phyloP scores from a whole-genome alignment of 2,888 invertebrate genomes.

The Chromoteleia sp. region DNA sequence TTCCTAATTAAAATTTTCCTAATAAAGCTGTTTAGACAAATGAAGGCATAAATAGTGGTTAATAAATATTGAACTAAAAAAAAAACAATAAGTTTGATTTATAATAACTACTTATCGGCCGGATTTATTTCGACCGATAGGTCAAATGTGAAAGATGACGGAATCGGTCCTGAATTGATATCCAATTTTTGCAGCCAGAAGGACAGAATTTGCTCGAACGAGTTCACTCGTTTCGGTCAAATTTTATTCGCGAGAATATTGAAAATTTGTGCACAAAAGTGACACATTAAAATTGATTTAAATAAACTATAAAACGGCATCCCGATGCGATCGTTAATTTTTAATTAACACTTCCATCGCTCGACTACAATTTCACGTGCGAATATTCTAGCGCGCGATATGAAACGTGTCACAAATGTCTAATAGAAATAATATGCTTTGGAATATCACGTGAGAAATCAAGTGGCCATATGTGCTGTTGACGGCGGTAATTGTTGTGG shows the following conservation, averaged over 20 bases:
- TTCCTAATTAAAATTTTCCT: too few species aligned
- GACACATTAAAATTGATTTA: constrained; percentile 22
- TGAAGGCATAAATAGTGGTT: too few species aligned
- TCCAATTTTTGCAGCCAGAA: not conserved
- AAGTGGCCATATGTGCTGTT: constrained; percentile 61
- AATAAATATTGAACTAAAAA: too few species aligned
- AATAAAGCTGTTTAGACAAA: too few species aligned
- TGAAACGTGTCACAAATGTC: constrained; percentile 65
- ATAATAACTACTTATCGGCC: too few species aligned
- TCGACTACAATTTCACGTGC: constrained; percentile 22
- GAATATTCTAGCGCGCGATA: constrained; percentile 44
- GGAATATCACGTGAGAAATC: constrained; percentile 65
- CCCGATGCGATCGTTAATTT: constrained; percentile 29
- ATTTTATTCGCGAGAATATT: constrained; percentile 8
- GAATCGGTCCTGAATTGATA: constrained; percentile 2
- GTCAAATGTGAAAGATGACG: not conserved
- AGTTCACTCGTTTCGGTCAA: constrained; percentile 14
- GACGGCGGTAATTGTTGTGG: constrained; percentile 61
- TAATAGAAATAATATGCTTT: constrained; percentile 66
- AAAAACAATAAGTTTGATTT: too few species aligned
- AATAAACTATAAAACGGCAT: constrained; percentile 11
- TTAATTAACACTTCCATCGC: constrained; percentile 42
- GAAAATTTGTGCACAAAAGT: constrained; percentile 8
- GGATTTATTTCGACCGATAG: too few species aligned
- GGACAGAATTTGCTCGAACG: not conserved